These are phyloP conservation scores for Piaya cayana DNA, from an alignment of 2,113 vertebrate species.

Conservation along the genomic window DNA sequence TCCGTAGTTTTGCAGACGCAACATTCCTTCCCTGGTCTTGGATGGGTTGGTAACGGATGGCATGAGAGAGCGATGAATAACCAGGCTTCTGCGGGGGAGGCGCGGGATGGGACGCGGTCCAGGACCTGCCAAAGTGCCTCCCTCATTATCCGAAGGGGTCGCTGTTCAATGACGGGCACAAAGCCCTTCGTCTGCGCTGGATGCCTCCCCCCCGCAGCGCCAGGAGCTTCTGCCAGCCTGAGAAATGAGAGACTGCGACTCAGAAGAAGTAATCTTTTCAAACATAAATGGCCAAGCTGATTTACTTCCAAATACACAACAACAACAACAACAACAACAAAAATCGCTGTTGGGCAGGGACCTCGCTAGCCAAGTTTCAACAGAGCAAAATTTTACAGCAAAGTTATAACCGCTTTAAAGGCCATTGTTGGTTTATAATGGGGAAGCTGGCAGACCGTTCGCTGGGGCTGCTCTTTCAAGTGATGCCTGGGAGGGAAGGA, in stretches of 20 bases:
- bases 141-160: background rate
- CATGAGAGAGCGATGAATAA: background rate
- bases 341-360: conserved; percentile 36
- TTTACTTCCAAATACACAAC: conserved; percentile 31
- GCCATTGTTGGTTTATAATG: conserved; percentile 36
- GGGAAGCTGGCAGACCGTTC: background rate
- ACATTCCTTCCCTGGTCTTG: background rate
- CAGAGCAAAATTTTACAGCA: conserved; percentile 32
- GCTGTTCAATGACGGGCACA: conserved; percentile 29
- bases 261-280: conserved; percentile 40
- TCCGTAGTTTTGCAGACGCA: background rate
- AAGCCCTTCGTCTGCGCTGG: background rate
- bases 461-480: background rate
- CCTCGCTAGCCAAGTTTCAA: conserved; percentile 11
- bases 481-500: background rate
- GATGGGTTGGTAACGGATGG: background rate
- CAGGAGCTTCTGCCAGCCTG: background rate
- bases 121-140: background rate
- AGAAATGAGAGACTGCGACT: conserved; percentile 37
- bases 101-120: background rate
- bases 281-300: conserved; percentile 53
- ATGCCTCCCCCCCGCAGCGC: background rate
- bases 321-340: background rate
- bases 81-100: background rate
- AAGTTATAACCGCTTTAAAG: conserved; percentile 47